phyloP scores from a whole-genome alignment of 2,797 vertebrate species.

The Artibeus jamaicensis region DNA sequence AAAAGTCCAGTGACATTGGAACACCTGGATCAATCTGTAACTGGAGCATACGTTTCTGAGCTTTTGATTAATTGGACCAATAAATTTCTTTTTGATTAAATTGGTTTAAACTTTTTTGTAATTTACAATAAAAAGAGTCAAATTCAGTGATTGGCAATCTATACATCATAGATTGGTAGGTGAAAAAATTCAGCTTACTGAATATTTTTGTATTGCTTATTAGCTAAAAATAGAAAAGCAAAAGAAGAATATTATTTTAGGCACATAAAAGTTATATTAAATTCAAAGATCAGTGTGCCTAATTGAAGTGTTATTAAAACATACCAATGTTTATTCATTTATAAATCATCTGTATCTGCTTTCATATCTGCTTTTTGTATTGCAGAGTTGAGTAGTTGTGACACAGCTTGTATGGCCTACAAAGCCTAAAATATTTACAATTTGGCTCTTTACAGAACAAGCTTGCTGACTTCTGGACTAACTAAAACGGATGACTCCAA shows the following conservation, averaged over 20 bases:
- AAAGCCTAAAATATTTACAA: conserved; percentile 38
- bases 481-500: not conserved
- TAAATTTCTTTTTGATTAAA: not conserved
- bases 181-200: not conserved
- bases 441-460: conserved; percentile 24
- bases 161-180: too few relatives aligned
- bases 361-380: too few relatives aligned
- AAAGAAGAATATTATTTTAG: not conserved
- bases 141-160: not conserved
- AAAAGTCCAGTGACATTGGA: not conserved
- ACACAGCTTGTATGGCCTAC: not conserved
- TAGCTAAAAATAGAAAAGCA: not conserved
- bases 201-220: not conserved
- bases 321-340: not conserved
- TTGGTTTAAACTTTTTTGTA: not conserved
- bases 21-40: not conserved
- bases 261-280: not conserved
- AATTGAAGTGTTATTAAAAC: not conserved
- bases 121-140: not conserved
- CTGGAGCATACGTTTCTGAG: not conserved
- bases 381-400: conserved; percentile 15
- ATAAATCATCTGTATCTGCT: not conserved
- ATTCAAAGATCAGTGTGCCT: not conserved
- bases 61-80: not conserved
- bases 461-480: conserved; percentile 1